phyloP scores from a whole-genome alignment of 1,140 invertebrate genomes.

The Micrasema minimum region DNA sequence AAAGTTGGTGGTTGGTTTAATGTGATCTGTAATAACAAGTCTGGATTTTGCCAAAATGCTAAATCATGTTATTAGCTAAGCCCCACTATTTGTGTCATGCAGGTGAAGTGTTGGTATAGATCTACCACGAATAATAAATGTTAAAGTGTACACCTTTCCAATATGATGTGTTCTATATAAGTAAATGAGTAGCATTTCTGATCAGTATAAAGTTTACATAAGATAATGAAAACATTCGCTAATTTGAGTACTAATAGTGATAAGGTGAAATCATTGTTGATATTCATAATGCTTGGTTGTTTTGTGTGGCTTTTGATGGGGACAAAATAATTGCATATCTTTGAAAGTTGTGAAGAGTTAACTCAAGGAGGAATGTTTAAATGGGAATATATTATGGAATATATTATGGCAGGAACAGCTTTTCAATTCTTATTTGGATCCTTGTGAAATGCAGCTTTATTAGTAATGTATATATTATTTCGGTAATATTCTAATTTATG shows the following conservation, averaged over 20 bases:
- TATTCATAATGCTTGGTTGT: constrained; percentile 33
- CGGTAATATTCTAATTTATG: constrained; percentile 35
- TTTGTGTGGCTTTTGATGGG: constrained; percentile 34
- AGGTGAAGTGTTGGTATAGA: constrained; percentile 39
- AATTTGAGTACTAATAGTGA: constrained; percentile 23
- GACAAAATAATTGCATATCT: constrained; percentile 42
- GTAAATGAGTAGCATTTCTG: constrained; percentile 27
- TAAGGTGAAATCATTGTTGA: constrained; percentile 22
- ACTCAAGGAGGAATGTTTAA: constrained; percentile 31
- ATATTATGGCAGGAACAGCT: background rate
- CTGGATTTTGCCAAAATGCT: constrained; percentile 14
- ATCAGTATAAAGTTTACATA: constrained; percentile 9
- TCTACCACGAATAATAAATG: constrained; percentile 33
- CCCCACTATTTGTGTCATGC: constrained; percentile 39
- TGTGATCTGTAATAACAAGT: no score
- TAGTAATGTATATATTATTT: constrained; percentile 38
- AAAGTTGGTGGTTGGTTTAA: background rate
- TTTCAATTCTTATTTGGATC: constrained; percentile 34
- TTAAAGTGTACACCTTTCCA: constrained; percentile 45
- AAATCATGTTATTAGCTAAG: constrained; percentile 26
- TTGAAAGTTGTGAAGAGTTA: constrained; percentile 37
- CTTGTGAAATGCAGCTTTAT: constrained; percentile 46
- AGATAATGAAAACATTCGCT: constrained; percentile 4
- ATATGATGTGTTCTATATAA: constrained; percentile 42
- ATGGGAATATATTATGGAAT: background rate